A percentile compares a stretch with the other conserved stretches of the same genome.
Evolutionary conservation across 2,888 invertebrate species (phyloP).

Genomic region (Rhamnusium bicolor): DNA sequence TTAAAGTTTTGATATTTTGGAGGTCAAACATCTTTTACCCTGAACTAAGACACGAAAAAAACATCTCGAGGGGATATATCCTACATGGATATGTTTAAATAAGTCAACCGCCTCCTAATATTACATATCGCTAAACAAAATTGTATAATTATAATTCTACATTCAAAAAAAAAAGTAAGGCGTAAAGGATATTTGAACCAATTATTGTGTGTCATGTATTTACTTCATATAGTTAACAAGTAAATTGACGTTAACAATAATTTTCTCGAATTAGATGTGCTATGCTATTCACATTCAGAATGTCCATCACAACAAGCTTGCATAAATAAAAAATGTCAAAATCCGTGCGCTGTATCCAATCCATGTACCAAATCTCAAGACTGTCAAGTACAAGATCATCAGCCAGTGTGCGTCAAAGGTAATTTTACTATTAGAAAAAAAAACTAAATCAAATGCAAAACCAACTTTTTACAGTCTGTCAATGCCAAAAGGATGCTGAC

Average conservation of each 20-base stretch:
- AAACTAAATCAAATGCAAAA: neutral
- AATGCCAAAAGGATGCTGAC: conserved; percentile 81
- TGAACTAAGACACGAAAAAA: neutral
- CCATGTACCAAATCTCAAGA: conserved; percentile 84
- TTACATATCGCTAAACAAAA: too few relatives aligned
- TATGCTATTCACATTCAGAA: conserved; percentile 85
- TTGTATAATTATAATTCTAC: too few relatives aligned
- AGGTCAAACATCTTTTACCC: conserved; percentile 10
- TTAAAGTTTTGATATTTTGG: neutral
- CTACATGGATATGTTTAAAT: too few relatives aligned
- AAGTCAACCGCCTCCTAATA: too few relatives aligned
- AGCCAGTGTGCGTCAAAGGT: conserved; percentile 89
- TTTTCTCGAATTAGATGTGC: conserved; percentile 74
- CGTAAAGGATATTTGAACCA: conserved; percentile 14
- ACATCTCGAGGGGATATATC: too few relatives aligned
- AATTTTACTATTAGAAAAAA: conserved; percentile 46
- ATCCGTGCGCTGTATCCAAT: conserved; percentile 84
- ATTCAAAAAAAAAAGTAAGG: neutral
- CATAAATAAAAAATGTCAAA: conserved; percentile 83
- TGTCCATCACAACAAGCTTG: conserved; percentile 87
- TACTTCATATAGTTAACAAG: conserved; percentile 32
- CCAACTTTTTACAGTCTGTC: conserved; percentile 73
- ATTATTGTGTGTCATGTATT: neutral
- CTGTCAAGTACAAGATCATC: conserved; percentile 87
- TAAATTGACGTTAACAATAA: conserved; percentile 62